Evolutionary conservation across 2,113 vertebrate species (phyloP).

Genomic region (Physeter macrocephalus): DNA sequence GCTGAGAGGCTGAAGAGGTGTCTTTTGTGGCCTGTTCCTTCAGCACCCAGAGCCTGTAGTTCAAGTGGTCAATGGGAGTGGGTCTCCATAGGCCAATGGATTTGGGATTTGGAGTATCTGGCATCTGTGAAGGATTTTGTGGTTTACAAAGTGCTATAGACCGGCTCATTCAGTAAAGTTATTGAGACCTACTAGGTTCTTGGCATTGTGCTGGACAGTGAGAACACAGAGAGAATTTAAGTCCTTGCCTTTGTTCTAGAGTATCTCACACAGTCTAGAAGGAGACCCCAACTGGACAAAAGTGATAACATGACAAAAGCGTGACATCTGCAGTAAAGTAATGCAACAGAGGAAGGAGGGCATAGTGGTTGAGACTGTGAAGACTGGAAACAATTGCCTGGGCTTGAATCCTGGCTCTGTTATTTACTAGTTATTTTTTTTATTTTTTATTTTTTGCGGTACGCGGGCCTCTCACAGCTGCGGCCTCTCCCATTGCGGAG

Average conservation of each 20-base stretch:
- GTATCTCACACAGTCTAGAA: neutral
- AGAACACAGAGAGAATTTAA: neutral
- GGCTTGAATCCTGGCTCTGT: neutral
- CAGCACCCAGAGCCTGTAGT: neutral
- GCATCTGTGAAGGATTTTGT: neutral
- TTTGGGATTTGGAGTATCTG: neutral
- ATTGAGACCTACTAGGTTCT: neutral
- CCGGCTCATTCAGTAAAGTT: neutral
- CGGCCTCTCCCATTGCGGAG: no score
- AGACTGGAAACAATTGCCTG: neutral
- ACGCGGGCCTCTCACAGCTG: no score
- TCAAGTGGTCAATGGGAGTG: neutral
- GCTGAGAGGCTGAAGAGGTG: conserved; percentile 6
- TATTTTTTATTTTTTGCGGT: no score
- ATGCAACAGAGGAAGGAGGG: neutral
- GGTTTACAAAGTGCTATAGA: neutral
- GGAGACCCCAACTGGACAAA: neutral
- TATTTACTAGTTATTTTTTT: neutral
- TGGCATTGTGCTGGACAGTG: neutral
- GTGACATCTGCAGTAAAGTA: neutral
- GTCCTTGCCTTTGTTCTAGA: neutral
- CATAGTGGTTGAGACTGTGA: accelerated
- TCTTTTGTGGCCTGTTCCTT: neutral
- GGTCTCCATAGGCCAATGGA: neutral
- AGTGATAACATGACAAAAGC: neutral